Conservation (phyloP, 1,140 invertebrate species). For the Archivesica marissinica region DNA sequence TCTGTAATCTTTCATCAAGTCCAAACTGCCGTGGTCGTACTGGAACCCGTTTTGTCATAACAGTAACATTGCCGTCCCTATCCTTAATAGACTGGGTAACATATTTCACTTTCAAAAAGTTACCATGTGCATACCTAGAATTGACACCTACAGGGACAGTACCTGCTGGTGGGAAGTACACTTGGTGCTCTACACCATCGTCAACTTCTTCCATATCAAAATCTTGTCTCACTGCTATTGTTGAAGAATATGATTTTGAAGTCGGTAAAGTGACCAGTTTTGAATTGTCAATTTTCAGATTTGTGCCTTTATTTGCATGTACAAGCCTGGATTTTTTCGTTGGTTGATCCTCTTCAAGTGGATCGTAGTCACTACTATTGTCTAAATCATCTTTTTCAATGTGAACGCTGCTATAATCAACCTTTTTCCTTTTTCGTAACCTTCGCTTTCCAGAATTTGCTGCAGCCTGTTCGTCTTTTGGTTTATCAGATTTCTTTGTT, state of each 20-base stretch:
- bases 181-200: background rate
- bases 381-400: background rate
- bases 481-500: constrained; percentile 2
- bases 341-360: background rate
- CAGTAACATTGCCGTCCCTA: constrained; percentile 6
- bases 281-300: background rate
- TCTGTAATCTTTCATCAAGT: background rate
- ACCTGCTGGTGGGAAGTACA: constrained; percentile 19
- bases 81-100: constrained; percentile 1
- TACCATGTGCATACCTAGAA: background rate
- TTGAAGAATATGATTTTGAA: background rate
- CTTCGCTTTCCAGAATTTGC: background rate
- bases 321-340: background rate
- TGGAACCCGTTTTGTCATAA: constrained; percentile 25
- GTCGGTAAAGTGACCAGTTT: background rate
- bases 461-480: background rate
- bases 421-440: constrained; percentile 9
- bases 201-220: background rate
- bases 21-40: constrained; percentile 14
- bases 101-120: constrained; percentile 15
- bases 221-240: background rate
- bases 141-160: background rate
- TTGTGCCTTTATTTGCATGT: background rate
- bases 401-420: background rate
- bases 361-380: background rate